Evolutionary conservation across 2,113 vertebrate genomes (phyloP), one percentile per base, ranked within the genome.

Genomic region (Etheostoma spectabile): DNA sequence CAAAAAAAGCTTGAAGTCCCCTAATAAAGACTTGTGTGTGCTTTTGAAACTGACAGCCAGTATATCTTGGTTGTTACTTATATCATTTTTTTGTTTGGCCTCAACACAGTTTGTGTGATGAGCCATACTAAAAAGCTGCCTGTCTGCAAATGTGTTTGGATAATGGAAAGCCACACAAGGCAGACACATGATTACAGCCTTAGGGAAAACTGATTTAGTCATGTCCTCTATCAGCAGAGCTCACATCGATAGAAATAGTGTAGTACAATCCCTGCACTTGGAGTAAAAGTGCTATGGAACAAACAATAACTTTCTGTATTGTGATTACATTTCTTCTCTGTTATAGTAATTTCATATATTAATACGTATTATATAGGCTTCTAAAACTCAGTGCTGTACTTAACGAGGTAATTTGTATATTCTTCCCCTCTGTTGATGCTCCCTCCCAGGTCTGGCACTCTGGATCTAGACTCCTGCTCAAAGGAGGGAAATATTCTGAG

Each of bases 381-480:
- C 21, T 30, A 30, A 51, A n/a, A 59, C 11, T 22, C 48, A 21
- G 10, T 62, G 8, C 48, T 19, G 33, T 79, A 11, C n/a, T 27
- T 22, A 68, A 76, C 35, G 8, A 19, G 13, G 61, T 52, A 0
- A 19, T 78, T 74, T 18, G 19, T 69, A 13, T 81, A 59, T 52
- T 61, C 33, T 52, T 13, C 12, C 19, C 19, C 21, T 69, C 57
- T 70, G 19, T 82, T 27, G 33, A 42, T 57, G 3, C 42, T 51
- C 63, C 3, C 1, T 35, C 24, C 21, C 49, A 96, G 95, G 77
- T 99, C 97, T 0, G 96, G 96, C 1, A 91, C 87, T 0, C 93
- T 99, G 12, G 95, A 99, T 88, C 94, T 99, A 77, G 96, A 98
- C 91, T 99, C 97, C 0, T 99, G 98, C 82, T 96, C 95, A 46